Base-by-base conservation (phyloP, 2,888 invertebrate species). In the Drosophila robusta region DNA sequence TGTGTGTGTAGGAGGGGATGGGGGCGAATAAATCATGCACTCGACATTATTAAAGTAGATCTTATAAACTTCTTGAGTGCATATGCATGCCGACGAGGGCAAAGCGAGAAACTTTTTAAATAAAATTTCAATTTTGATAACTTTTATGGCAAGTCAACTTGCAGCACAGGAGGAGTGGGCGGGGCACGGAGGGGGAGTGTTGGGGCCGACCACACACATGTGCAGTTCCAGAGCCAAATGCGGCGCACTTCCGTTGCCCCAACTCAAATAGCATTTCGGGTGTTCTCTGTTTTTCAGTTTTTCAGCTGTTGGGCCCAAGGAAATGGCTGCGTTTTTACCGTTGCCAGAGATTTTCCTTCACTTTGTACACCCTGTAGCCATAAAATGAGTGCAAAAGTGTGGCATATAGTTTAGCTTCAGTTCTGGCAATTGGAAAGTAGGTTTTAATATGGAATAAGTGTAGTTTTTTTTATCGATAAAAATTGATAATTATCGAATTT, bases 101-200 rank as follows among this genome's bases (percentile, higher is more conserved):
- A 70, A 61, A 63, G 70, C 67, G 70, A 73, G 73, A 89, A 90
- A 89, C 71, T 87, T 81, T 89, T 80, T 75, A 79, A 78, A 82
- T 78, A 89, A 82, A 90, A 74, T 78, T 85, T 87, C 86, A 89
- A 90, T 90, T 88, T 87, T 89, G 78, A 89, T 90, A 90, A 90
- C 72, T 80, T 77, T 85, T 57, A 80, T 70, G 74, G 70, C 60
- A 67, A 68, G 44, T 65, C 60, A 68, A 46, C 51, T 39, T 38
- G 26, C 58, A 34, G 34, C 39, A 18, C 11, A 34, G 14, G 11
- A 22, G 2, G n/a, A 2, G 3, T 5, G 0, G 0, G 16, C 2
- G 22, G 12, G 3, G n/a, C n/a, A n/a, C n/a, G n/a, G n/a, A n/a
- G n/a, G 14, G 16, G 0, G 6, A 22, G 12, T n/a, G 22, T 4